phyloP scores from a whole-genome alignment of 64 coral and sea anemone species.

The Pachyseris speciosa region DNA sequence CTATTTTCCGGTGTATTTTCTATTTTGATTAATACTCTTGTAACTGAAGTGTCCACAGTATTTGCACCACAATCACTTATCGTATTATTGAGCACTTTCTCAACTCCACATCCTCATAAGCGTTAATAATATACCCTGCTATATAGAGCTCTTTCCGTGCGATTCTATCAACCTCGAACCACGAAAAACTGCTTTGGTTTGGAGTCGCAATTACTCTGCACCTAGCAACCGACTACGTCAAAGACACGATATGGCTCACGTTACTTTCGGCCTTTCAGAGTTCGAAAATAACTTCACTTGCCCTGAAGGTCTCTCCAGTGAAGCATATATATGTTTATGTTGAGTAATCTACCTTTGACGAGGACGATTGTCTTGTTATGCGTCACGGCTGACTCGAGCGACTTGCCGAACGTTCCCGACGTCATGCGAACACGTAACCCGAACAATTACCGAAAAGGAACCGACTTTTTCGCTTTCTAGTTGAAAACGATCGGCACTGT shows the following conservation, averaged over 20 bases:
- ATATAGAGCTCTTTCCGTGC: too few relatives aligned
- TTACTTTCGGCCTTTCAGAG: not conserved
- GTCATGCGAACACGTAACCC: not conserved
- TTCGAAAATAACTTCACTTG: not conserved
- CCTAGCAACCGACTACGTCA: not conserved
- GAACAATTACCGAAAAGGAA: not conserved
- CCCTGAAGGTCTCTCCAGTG: not conserved
- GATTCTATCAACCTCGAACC: too few relatives aligned
- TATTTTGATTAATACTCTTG: not conserved
- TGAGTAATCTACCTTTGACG: slow-evolving; percentile 18
- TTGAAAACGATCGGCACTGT: not conserved
- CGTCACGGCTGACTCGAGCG: not conserved
- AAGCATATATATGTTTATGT: not conserved
- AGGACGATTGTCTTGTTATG: not conserved
- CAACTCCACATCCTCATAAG: not conserved
- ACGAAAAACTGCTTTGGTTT: too few relatives aligned
- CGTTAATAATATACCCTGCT: too few relatives aligned
- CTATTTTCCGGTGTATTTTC: not conserved
- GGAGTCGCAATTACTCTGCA: not conserved
- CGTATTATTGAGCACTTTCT: not conserved
- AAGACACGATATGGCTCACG: not conserved
- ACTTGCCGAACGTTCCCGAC: slow-evolving; percentile 5
- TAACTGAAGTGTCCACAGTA: not conserved
- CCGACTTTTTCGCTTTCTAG: not conserved
- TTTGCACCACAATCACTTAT: not conserved